Evolutionary conservation across 2,797 vertebrate species (phyloP).

Genomic region (Paramormyrops hopkinsi): DNA sequence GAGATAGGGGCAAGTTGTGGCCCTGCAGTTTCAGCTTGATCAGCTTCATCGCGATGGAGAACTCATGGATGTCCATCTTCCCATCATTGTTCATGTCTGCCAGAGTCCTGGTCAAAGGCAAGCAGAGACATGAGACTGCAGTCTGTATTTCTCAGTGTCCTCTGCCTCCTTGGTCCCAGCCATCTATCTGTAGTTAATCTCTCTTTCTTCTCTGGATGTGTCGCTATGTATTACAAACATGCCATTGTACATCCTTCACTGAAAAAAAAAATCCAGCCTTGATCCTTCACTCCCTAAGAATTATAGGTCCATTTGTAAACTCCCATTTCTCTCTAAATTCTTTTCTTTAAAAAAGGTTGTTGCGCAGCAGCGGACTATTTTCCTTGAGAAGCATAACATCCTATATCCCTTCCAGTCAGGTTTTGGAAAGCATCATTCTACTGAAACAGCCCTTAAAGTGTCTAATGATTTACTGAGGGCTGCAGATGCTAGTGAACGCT

Average conservation of each 20-base stretch:
- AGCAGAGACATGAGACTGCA: neutral
- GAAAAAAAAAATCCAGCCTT: neutral
- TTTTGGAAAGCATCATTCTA: neutral
- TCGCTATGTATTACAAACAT: neutral
- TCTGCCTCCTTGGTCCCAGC: neutral
- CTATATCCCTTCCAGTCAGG: neutral
- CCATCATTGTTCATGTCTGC: constrained; percentile 97
- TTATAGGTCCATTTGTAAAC: neutral
- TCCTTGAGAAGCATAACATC: neutral
- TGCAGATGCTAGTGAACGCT: neutral
- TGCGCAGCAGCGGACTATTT: neutral
- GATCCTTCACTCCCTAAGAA: neutral
- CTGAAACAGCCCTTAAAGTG: neutral
- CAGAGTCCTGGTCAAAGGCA: constrained; percentile 71
- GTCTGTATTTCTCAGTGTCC: neutral
- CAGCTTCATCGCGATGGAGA: constrained; percentile 98
- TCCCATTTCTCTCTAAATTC: neutral
- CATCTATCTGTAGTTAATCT: neutral
- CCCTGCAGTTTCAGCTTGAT: constrained; percentile 97
- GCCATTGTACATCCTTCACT: neutral
- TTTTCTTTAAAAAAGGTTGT: neutral
- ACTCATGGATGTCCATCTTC: constrained; percentile 92
- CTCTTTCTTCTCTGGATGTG: neutral
- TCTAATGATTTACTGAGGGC: neutral
- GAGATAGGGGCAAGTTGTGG: constrained; percentile 78